Evolutionary conservation across 92 coral and sea anemone species (phyloP).

Genomic region (Ricordea florida): DNA sequence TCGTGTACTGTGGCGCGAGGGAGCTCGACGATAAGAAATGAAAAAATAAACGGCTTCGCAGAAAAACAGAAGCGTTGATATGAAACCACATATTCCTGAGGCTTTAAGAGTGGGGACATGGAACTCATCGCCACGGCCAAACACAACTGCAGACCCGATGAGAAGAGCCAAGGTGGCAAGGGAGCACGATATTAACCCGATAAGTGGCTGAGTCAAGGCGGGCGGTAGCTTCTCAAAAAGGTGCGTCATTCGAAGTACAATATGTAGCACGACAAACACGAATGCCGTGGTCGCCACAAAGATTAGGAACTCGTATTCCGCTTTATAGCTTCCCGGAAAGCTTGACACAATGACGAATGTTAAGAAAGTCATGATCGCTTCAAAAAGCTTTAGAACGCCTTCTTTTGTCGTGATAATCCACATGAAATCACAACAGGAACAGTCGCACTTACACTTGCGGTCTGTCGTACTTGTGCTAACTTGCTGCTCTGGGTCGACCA

Average conservation of each 20-base stretch:
- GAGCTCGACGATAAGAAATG: conserved; percentile 65
- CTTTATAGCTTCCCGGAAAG: conserved; percentile 54
- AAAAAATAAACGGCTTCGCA: conserved; percentile 62
- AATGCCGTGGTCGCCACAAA: conserved; percentile 85
- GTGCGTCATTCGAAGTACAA: conserved; percentile 75
- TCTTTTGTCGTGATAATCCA: conserved; percentile 83
- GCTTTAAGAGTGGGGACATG: not conserved
- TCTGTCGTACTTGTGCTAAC: conserved; percentile 31
- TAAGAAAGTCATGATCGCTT: conserved; percentile 70
- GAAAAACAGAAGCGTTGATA: conserved; percentile 70
- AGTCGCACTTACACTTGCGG: conserved; percentile 39
- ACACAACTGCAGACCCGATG: conserved; percentile 72
- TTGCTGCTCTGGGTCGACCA: conserved; percentile 9
- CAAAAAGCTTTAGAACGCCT: conserved; percentile 74
- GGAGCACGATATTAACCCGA: conserved; percentile 53
- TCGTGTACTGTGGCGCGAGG: not conserved
- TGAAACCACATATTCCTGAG: conserved; percentile 82
- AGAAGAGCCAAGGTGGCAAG: conserved; percentile 67
- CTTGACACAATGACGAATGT: conserved; percentile 67
- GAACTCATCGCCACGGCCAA: conserved; percentile 16
- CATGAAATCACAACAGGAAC: conserved; percentile 65
- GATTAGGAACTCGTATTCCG: conserved; percentile 80
- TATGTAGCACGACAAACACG: conserved; percentile 84
- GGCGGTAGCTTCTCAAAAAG: conserved; percentile 86
- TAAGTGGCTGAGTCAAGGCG: conserved; percentile 70